Conservation (phyloP, 1,140 invertebrate species). For the Bombus waltoni region DNA sequence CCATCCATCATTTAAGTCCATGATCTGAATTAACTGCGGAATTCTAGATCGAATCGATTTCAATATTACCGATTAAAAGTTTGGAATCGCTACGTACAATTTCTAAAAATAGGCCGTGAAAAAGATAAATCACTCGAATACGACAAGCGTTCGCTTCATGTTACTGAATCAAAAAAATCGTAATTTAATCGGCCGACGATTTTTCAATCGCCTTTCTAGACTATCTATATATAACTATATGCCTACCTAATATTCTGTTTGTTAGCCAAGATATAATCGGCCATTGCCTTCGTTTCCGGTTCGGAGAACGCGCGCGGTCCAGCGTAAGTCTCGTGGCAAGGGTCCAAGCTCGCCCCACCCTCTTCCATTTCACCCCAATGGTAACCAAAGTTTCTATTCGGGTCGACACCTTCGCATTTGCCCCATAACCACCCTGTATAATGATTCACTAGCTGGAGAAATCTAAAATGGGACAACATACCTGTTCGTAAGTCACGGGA, state of each 20-base stretch:
- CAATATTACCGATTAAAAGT: too few relatives aligned
- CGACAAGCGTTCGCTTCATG: too few relatives aligned
- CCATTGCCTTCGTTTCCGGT: conserved; percentile 92
- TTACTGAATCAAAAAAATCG: too few relatives aligned
- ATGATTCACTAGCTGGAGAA: conserved; percentile 74
- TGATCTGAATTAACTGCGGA: not conserved
- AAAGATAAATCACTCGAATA: too few relatives aligned
- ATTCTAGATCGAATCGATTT: too few relatives aligned
- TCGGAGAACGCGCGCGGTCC: conserved; percentile 95
- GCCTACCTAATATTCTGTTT: conserved; percentile 79
- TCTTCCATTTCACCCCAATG: conserved; percentile 88
- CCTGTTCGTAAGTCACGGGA: not conserved
- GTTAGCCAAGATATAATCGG: conserved; percentile 84
- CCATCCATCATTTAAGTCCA: not conserved
- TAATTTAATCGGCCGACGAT: not conserved
- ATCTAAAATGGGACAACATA: conserved; percentile 68
- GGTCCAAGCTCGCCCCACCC: conserved; percentile 92
- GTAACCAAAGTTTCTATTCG: conserved; percentile 92
- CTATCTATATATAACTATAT: too few relatives aligned
- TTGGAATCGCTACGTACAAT: too few relatives aligned
- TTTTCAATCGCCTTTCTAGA: not conserved
- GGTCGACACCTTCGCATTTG: conserved; percentile 89
- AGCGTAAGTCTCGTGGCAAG: conserved; percentile 95
- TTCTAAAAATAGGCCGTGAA: too few relatives aligned
- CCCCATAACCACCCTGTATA: conserved; percentile 79